Percentiles rank a stretch among this genome's conserved stretches.
phyloP scores from a whole-genome alignment of 2,113 vertebrate species.

The Macroglossus sobrinus region DNA sequence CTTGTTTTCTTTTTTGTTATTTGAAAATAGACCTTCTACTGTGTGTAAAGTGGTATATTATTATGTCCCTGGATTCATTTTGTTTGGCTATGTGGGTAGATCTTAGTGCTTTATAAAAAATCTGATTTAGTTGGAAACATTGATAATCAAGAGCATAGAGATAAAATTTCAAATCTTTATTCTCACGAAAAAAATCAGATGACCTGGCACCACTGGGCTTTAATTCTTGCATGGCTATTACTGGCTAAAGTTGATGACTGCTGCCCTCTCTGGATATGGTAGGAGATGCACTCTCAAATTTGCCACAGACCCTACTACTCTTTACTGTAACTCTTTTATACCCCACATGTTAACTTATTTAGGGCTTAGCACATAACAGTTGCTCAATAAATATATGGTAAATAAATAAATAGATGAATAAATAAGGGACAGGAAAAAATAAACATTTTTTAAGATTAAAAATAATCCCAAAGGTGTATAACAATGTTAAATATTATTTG shows the following conservation, averaged over 20 bases:
- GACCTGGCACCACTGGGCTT: neutral
- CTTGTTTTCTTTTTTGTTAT: neutral
- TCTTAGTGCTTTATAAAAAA: neutral
- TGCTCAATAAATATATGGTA: neutral
- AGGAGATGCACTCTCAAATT: neutral
- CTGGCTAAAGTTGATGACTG: neutral
- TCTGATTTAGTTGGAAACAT: neutral
- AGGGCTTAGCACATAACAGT: neutral
- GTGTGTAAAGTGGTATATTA: neutral
- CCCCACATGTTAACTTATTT: neutral
- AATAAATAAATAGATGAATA: neutral
- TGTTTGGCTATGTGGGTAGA: neutral
- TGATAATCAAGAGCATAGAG: neutral
- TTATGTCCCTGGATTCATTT: neutral
- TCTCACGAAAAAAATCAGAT: neutral
- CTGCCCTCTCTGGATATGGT: neutral
- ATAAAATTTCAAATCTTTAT: neutral
- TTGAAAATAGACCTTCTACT: neutral
- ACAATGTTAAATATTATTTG: neutral
- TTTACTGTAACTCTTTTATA: neutral
- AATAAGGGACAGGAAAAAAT: neutral
- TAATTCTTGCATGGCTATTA: neutral
- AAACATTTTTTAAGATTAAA: slow-evolving; percentile 2
- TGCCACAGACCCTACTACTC: neutral
- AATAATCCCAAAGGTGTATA: neutral